phyloP scores from a whole-genome alignment of 2,113 vertebrate species.

The Colaptes auratus region DNA sequence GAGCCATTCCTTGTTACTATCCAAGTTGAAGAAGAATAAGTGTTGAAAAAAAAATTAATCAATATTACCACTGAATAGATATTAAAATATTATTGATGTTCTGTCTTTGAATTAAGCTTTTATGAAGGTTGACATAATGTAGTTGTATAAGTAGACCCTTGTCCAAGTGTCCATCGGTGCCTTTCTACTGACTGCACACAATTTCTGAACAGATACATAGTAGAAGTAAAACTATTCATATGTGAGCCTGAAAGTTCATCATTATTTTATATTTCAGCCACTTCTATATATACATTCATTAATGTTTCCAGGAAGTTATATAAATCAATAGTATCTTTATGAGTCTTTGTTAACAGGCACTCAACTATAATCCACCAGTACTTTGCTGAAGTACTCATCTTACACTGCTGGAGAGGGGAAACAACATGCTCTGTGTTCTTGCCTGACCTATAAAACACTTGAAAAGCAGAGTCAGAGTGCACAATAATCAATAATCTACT shows the following conservation, averaged over 20 bases:
- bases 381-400: not conserved
- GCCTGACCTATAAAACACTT: not conserved
- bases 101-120: slow-evolving; percentile 3
- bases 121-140: not conserved
- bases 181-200: not conserved
- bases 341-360: not conserved
- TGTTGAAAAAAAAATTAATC: not conserved
- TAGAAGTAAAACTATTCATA: not conserved
- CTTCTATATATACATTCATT: not conserved
- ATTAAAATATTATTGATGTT: slow-evolving; percentile 26
- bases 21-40: not conserved
- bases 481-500: not conserved
- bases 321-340: not conserved
- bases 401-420: not conserved
- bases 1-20: not conserved
- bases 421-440: not conserved
- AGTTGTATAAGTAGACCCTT: not conserved
- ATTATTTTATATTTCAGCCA: not conserved
- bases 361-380: not conserved
- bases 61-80: not conserved
- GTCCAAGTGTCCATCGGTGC: not conserved
- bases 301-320: not conserved
- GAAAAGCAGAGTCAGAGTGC: not conserved
- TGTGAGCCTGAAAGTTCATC: not conserved
- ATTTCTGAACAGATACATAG: not conserved